Evolutionary conservation across 2,888 invertebrate genomes (phyloP).

Genomic region (Acrocyrtus sp.): DNA sequence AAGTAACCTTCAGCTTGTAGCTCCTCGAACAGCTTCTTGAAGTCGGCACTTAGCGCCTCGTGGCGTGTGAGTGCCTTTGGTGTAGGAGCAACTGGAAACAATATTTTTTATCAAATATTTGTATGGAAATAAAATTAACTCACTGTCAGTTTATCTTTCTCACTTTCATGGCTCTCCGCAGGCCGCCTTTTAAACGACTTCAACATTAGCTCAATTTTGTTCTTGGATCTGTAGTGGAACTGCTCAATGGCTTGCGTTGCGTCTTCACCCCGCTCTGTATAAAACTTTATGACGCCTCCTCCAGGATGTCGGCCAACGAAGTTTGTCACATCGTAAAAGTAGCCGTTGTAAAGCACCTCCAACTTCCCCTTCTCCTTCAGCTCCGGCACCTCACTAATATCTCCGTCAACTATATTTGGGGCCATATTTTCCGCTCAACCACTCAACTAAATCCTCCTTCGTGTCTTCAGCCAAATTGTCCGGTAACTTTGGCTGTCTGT

Average conservation of each 20-base stretch:
- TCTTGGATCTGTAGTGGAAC: constrained; percentile 23
- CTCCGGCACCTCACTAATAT: no score
- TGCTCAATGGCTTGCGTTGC: constrained; percentile 36
- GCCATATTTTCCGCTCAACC: no score
- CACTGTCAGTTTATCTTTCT: no score
- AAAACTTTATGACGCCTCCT: constrained; percentile 24
- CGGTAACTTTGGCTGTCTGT: no score
- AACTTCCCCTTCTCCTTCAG: not conserved
- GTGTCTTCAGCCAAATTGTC: no score
- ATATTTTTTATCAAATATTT: not conserved
- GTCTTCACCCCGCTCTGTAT: constrained; percentile 34
- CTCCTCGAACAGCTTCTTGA: constrained; percentile 45
- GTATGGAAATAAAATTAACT: no score
- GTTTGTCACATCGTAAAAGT: constrained; percentile 33
- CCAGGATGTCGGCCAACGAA: constrained; percentile 27
- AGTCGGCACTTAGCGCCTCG: constrained; percentile 50
- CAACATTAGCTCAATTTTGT: constrained; percentile 15
- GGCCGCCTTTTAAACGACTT: constrained; percentile 18
- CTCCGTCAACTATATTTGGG: no score
- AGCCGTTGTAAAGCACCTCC: constrained; percentile 25
- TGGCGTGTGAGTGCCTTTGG: constrained; percentile 36
- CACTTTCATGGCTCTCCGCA: no score
- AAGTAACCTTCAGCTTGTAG: constrained; percentile 53
- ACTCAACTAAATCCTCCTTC: no score
- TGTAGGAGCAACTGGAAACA: constrained; percentile 21